Base-by-base conservation (phyloP, 2,888 invertebrate species). In the Torymus auratus region DNA sequence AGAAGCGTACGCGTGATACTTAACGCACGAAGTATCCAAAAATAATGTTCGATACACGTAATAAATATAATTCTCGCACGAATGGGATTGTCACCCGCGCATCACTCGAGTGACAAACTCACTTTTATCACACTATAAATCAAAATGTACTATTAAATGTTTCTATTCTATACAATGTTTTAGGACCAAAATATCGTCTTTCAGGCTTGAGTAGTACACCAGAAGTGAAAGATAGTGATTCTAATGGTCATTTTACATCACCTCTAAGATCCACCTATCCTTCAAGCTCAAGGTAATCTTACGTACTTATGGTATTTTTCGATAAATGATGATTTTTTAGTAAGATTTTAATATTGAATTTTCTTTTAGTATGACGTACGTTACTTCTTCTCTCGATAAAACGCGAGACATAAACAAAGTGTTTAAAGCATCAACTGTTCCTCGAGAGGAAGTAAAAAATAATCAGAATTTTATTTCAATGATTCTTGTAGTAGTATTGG, bases 391-490 rank as follows among this genome's bases (percentile, higher is more conserved):
- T 11, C 82, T 85, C 60, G 89, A 90, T 23, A 87, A 88, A 84
- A 84, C 88, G 41, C 80, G 80, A 41, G 80, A 83, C 70, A 77
- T 76, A 74, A 82, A 78, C 20, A 83, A 78, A 75, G 64, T 67
- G 2, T 82, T 60, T n/a, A 80, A 81, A 17, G 52, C 83, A 53
- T 60, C 79, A 50, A 53, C 17, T 52, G n/a, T 10, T 64, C 83
- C 70, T 62, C 41, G 75, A 65, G 81, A 88, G 80, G 90, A 90
- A 71, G 89, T 84, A n/a, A 89, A 89, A 73, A 90, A 89, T 82
- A 88, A 88, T 82, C 90, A 90, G 82, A 91, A 91, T 75, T 84
- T 90, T 83, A 86, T 91, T n/a, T 91, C 91, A 14, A 89, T 91
- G 89, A 85, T 91, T 76, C 86, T 92, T 77, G 87, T 91, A 61